Conservation (phyloP, 2,113 vertebrate genomes). For the Thunnus maccoyii region DNA sequence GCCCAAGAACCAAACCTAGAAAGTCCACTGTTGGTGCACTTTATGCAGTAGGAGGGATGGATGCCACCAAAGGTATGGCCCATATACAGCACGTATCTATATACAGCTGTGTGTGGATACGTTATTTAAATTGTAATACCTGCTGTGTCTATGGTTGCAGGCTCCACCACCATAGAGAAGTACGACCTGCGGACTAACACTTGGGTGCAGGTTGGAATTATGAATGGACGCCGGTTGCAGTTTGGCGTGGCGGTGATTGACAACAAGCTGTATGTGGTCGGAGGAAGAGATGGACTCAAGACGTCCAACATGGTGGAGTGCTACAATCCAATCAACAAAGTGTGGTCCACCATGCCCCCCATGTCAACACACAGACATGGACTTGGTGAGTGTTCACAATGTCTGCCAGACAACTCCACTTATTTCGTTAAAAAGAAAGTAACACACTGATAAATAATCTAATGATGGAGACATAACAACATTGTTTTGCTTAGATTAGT, state of each 20-base stretch:
- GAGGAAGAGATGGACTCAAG: slow-evolving; percentile 96
- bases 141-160: slow-evolving; percentile 74
- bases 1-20: slow-evolving; percentile 95
- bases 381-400: slow-evolving; percentile 85
- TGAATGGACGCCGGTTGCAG: slow-evolving; percentile 94
- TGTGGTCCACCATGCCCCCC: slow-evolving; percentile 96
- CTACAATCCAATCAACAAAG: slow-evolving; percentile 92
- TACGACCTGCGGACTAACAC: slow-evolving; percentile 96
- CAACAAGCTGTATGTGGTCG: slow-evolving; percentile 95
- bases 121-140: not conserved
- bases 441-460: not conserved
- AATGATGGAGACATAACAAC: too few relatives aligned
- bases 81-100: not conserved
- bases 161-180: slow-evolving; percentile 95
- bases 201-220: slow-evolving; percentile 93
- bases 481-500: too few relatives aligned
- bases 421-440: not conserved
- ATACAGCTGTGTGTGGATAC: too few relatives aligned
- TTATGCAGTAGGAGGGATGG: slow-evolving; percentile 97
- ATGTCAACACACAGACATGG: slow-evolving; percentile 99
- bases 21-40: slow-evolving; percentile 97
- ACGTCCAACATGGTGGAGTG: slow-evolving; percentile 97
- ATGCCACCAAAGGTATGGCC: slow-evolving; percentile 91
- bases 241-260: slow-evolving; percentile 98
- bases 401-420: not conserved